A percentile compares a stretch with the other conserved stretches of the same genome.
Evolutionary conservation across 2,797 vertebrate genomes (phyloP).

Genomic region (Eulemur coronatus): DNA sequence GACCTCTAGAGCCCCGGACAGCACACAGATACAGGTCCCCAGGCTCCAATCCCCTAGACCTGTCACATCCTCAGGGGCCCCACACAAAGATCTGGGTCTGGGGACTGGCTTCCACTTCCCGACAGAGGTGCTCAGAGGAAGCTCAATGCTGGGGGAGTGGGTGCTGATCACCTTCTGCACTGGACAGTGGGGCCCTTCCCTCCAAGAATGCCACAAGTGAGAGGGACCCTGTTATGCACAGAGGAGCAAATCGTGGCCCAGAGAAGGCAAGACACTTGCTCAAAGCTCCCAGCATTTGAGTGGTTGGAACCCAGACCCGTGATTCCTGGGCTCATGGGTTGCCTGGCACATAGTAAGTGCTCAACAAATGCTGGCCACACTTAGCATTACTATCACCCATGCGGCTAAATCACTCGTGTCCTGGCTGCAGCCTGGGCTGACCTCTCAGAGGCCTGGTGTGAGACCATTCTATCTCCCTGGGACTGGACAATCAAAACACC

Average conservation of each 20-base stretch:
- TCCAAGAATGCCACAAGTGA: rapidly evolving
- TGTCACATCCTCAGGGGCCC: neutral
- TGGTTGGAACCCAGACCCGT: neutral
- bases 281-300: neutral
- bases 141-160: neutral
- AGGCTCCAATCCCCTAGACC: neutral
- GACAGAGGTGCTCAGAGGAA: neutral
- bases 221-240: neutral
- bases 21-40: neutral
- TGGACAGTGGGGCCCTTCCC: neutral
- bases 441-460: neutral
- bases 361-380: neutral
- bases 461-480: constrained; percentile 43
- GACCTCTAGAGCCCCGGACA: neutral
- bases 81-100: neutral
- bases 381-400: neutral
- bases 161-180: neutral
- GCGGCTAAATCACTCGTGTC: neutral
- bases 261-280: neutral
- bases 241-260: neutral
- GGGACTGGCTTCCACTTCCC: neutral
- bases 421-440: neutral
- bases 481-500: constrained; percentile 27
- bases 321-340: too few species aligned
- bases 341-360: neutral